phyloP scores from a whole-genome alignment of 2,888 invertebrate species.

The Odontomyia ornata region DNA sequence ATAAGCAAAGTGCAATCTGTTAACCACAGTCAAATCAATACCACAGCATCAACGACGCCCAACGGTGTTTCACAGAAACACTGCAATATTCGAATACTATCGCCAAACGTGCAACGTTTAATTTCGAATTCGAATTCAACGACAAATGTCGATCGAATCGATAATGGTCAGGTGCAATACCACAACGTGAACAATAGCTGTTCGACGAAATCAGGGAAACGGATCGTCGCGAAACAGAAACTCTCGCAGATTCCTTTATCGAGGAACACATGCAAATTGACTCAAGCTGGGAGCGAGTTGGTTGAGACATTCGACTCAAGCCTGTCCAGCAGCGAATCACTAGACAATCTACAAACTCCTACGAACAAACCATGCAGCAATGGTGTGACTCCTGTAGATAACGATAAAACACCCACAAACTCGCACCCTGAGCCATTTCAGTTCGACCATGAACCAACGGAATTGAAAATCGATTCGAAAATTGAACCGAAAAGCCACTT shows the following conservation, averaged over 20 bases:
- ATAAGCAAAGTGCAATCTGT: conserved; percentile 29
- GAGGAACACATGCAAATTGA: conserved; percentile 61
- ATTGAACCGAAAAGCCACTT: neutral
- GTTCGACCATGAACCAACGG: conserved; percentile 35
- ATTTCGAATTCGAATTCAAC: conserved; percentile 66
- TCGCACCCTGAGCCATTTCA: conserved; percentile 48
- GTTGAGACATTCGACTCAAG: conserved; percentile 58
- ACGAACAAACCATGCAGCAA: conserved; percentile 32
- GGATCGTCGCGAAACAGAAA: conserved; percentile 55
- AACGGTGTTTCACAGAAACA: conserved; percentile 51
- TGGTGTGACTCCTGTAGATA: conserved; percentile 41
- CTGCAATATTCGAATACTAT: conserved; percentile 61
- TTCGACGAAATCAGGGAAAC: conserved; percentile 52
- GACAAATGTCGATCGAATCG: conserved; percentile 58
- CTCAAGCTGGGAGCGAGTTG: conserved; percentile 61
- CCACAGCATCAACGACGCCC: neutral
- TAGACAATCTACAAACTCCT: conserved; percentile 52
- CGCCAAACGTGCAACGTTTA: conserved; percentile 68
- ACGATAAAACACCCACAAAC: conserved; percentile 51
- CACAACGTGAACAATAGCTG: conserved; percentile 38
- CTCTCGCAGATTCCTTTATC: conserved; percentile 61
- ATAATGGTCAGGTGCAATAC: conserved; percentile 51
- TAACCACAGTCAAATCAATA: conserved; percentile 1
- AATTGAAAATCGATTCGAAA: conserved; percentile 11
- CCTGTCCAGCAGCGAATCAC: conserved; percentile 55